A percentile compares a stretch with the other conserved stretches of the same genome.
Evolutionary conservation across 2,113 vertebrate genomes (phyloP).

Genomic region (Callaeas wilsoni): DNA sequence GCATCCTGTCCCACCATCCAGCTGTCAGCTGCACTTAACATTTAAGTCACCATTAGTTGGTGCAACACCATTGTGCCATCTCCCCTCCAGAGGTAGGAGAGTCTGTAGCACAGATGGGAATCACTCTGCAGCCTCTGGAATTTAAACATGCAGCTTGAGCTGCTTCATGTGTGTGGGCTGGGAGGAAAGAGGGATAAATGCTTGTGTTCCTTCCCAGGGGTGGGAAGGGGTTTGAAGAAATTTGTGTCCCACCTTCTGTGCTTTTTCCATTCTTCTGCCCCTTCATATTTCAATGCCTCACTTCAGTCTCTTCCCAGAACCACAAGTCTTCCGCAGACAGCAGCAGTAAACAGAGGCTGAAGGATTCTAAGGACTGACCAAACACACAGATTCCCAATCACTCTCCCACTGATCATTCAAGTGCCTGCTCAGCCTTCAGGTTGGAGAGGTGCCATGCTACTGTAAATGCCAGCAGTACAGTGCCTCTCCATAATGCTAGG

Average conservation of each 20-base stretch:
- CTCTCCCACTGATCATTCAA: not conserved
- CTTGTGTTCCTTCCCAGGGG: not conserved
- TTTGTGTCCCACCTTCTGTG: not conserved
- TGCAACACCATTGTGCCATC: not conserved
- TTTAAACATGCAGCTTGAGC: not conserved
- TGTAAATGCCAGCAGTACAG: not conserved
- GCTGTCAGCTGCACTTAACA: not conserved
- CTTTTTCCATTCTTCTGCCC: not conserved
- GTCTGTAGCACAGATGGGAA: not conserved
- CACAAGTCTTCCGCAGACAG: not conserved
- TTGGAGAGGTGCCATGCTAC: not conserved
- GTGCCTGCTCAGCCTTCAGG: not conserved
- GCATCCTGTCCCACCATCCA: slow-evolving; percentile 32
- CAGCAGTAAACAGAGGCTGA: not conserved
- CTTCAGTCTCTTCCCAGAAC: not conserved
- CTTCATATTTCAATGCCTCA: not conserved
- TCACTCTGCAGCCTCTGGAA: not conserved
- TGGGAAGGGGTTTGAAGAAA: not conserved
- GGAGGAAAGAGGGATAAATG: not conserved
- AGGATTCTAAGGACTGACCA: not conserved
- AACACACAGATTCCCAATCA: not conserved
- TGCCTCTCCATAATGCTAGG: not conserved
- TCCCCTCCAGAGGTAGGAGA: not conserved
- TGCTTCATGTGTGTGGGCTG: not conserved
- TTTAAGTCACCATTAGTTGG: not conserved